Conservation (phyloP, 1,140 invertebrate species). For the Hypsibius dujardini region DNA sequence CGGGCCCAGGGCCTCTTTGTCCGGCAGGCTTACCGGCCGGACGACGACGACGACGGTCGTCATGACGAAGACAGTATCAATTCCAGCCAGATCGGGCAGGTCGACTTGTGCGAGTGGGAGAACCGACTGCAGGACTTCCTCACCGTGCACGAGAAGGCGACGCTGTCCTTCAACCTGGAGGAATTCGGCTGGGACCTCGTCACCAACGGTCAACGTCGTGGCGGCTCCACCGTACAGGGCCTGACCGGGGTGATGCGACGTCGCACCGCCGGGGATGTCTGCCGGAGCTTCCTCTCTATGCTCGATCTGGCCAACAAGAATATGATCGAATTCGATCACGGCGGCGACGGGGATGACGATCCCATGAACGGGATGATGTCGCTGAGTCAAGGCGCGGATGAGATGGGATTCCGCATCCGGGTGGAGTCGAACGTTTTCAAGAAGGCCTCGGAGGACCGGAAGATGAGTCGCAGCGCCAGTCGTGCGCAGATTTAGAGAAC, state of each 20-base stretch:
- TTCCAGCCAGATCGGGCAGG: background rate
- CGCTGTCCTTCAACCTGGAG: constrained; percentile 8
- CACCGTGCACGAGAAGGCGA: background rate
- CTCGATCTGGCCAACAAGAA: constrained; percentile 5
- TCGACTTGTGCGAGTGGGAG: constrained; percentile 9
- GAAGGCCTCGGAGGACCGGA: too few species aligned
- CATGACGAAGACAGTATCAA: background rate
- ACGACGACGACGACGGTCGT: background rate
- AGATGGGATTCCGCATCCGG: background rate
- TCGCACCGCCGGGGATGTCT: background rate
- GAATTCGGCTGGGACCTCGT: background rate
- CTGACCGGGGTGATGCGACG: background rate
- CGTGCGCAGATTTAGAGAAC: too few species aligned
- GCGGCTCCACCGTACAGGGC: background rate
- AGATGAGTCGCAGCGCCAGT: too few species aligned
- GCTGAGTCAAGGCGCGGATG: constrained; percentile 4
- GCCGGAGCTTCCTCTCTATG: background rate
- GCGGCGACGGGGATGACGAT: background rate
- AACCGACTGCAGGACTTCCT: background rate
- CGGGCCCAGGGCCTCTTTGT: background rate
- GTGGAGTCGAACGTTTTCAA: too few species aligned
- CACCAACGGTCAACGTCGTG: background rate
- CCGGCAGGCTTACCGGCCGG: background rate
- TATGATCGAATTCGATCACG: background rate
- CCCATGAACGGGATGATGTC: background rate